Percentiles rank a stretch among this genome's conserved stretches.
Evolutionary conservation across 2,888 invertebrate genomes (phyloP).

Genomic region (Prosapia bicincta): DNA sequence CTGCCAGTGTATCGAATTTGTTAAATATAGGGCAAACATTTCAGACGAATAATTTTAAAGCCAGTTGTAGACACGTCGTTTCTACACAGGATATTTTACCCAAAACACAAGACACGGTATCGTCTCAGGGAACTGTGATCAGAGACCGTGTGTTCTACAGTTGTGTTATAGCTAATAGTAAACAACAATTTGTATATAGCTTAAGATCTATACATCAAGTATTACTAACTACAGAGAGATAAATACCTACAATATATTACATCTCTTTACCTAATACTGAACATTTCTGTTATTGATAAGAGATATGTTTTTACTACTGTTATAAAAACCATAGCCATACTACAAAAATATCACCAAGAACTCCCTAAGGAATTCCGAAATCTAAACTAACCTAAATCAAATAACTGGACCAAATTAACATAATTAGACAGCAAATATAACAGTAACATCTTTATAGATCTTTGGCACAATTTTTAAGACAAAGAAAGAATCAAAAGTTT

Average conservation of each 20-base stretch:
- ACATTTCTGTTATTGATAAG: not conserved
- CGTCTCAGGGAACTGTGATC: not conserved
- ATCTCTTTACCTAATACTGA: not conserved
- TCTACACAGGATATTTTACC: no score
- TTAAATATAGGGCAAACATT: no score
- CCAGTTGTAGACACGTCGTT: no score
- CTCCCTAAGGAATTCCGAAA: not conserved
- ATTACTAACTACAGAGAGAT: slow-evolving; percentile 1
- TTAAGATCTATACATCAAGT: slow-evolving; percentile 10
- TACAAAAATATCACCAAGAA: not conserved
- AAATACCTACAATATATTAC: not conserved
- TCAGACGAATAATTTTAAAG: no score
- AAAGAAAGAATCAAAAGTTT: no score
- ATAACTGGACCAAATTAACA: not conserved
- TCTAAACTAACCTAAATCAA: not conserved
- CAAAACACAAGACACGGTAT: not conserved
- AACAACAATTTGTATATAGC: not conserved
- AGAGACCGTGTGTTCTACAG: not conserved
- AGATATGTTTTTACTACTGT: not conserved
- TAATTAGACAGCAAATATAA: not conserved
- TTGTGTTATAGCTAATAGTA: not conserved
- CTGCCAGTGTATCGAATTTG: no score
- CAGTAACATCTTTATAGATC: not conserved
- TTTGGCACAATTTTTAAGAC: not conserved
- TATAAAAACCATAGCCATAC: not conserved